A percentile compares a stretch with the other conserved stretches of the same genome.
Conservation (phyloP, 2,888 invertebrate genomes). For the Xanthorhoe designata region DNA sequence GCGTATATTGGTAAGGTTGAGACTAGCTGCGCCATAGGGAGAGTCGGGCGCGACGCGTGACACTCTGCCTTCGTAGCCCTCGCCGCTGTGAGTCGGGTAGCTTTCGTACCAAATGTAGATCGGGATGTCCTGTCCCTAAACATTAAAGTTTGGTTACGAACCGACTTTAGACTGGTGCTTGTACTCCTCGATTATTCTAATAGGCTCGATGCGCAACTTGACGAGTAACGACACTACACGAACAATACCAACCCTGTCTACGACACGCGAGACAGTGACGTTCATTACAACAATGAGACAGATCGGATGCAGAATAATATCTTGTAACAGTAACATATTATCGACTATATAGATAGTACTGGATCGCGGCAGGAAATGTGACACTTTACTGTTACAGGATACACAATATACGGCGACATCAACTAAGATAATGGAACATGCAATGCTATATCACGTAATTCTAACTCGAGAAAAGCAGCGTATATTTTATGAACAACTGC, state of each 20-base stretch:
- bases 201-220: slow-evolving; percentile 47
- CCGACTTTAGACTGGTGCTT: slow-evolving; percentile 55
- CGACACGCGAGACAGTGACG: slow-evolving; percentile 54
- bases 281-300: slow-evolving; percentile 43
- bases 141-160: slow-evolving; percentile 57
- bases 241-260: slow-evolving; percentile 60
- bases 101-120: slow-evolving; percentile 99
- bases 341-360: slow-evolving; percentile 11
- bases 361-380: slow-evolving; percentile 8
- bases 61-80: slow-evolving; percentile 96
- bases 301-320: slow-evolving; percentile 44
- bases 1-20: slow-evolving; percentile 97
- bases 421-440: slow-evolving; percentile 43
- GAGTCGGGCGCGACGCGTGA: slow-evolving; percentile 95
- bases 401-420: slow-evolving; percentile 39
- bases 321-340: slow-evolving; percentile 45
- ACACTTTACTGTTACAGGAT: slow-evolving; percentile 46
- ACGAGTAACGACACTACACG: slow-evolving; percentile 51
- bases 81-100: slow-evolving; percentile 98
- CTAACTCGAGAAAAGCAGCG: slow-evolving; percentile 38
- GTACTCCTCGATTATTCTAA: slow-evolving; percentile 50
- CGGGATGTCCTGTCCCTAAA: slow-evolving; percentile 97
- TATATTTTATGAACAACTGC: slow-evolving; percentile 31
- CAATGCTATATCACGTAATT: slow-evolving; percentile 34
- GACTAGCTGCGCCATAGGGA: slow-evolving; percentile 95